Base-by-base conservation (phyloP, 2,113 vertebrate species). In the Amia ocellicauda region DNA sequence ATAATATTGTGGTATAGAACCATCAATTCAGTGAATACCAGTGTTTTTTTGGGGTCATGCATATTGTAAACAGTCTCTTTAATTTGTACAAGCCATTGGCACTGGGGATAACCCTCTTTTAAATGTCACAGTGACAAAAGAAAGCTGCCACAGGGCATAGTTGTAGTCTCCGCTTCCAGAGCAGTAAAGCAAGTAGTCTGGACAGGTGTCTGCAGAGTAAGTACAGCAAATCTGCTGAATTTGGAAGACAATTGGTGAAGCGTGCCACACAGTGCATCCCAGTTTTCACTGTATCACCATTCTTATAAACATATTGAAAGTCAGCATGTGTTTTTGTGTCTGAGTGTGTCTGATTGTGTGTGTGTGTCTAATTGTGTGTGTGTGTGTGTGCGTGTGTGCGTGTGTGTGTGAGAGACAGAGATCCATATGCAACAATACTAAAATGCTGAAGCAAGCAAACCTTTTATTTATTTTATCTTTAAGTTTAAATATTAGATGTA, bases 241-340 rank as follows among this genome's bases (percentile, higher is more conserved):
- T 47, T 47, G 23, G 14, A 42, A 68, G 45, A 22, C 10, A 54
- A 23, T 24, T 47, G 40, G n/a, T 28, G 20, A 43, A 58, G 29
- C 41, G 47, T 20, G 27, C 28, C 60, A 24, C 36, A 23, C 8
- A 50, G 26, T 8, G 24, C 50, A 17, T 55, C 61, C 5, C 14
- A 47, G 45, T 50, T 24, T 47, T 27, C 28, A 17, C 23, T 52
- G 40, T 16, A 17, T 36, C 56, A 45, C 14, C 62, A 41, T 22
- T 47, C 7, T 20, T 13, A 8, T 19, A 67, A 64, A 58, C 57
- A 74, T 68, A 70, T 68, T 67, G 64, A 54, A 60, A 62, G 67
- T 47, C 67, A 77, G 75, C 69, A 68, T 68, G 67, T 60, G 51
- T 64, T 43, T 58, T 28, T 49, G 54, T 69, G 22, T 56, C n/a